phyloP scores from a whole-genome alignment of 2,113 vertebrate species.

The Xiphorhynchus elegans region DNA sequence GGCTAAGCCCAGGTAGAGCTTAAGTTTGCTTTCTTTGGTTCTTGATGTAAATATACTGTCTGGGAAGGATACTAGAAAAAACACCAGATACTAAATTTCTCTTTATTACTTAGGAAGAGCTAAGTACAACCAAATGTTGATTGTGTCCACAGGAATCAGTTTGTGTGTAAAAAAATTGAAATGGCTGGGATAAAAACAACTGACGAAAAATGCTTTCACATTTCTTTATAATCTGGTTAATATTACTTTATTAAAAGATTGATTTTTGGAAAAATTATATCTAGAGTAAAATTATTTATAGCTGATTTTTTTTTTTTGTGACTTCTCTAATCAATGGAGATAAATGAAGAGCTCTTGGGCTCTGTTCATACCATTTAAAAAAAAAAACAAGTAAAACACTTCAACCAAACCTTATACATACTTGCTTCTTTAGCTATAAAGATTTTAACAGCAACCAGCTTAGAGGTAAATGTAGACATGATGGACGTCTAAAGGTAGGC shows the following conservation, averaged over 20 bases:
- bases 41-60: background rate
- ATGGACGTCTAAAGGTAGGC: background rate
- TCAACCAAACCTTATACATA: background rate
- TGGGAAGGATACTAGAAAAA: background rate
- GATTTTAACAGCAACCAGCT: background rate
- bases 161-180: background rate
- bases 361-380: background rate
- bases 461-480: background rate
- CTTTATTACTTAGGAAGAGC: background rate
- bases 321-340: background rate
- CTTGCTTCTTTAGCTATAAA: background rate
- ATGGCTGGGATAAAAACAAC: background rate
- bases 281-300: background rate
- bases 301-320: background rate
- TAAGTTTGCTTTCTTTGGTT: background rate
- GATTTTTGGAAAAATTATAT: background rate
- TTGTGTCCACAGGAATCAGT: background rate
- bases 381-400: background rate
- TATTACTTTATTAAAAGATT: background rate
- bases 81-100: background rate
- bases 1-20: background rate
- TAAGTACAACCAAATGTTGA: background rate
- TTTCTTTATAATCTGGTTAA: background rate
- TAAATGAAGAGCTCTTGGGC: background rate
- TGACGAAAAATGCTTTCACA: background rate